Percentiles rank a stretch among this genome's conserved stretches.
phyloP scores from a whole-genome alignment of 2,113 vertebrate species.

The Taxidea taxus region DNA sequence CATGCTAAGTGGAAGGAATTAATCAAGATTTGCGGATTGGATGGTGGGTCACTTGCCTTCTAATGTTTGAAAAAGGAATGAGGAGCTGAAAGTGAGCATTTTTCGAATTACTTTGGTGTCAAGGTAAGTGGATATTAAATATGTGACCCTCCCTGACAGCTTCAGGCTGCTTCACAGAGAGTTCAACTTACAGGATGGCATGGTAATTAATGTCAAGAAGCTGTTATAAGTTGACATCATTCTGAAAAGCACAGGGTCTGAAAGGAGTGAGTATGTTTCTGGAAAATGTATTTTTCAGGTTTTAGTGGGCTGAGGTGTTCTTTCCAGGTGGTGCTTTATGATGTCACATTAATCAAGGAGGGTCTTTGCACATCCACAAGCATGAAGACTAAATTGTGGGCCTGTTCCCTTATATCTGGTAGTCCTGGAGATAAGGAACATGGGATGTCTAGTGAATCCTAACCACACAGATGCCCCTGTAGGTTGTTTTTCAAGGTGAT shows the following conservation, averaged over 20 bases:
- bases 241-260: constrained; percentile 49
- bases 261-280: constrained; percentile 43
- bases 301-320: constrained; percentile 39
- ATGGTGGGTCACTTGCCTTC: constrained; percentile 51
- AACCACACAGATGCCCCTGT: neutral
- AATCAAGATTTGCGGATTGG: constrained; percentile 59
- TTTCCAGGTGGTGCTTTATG: constrained; percentile 38
- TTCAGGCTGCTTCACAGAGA: constrained; percentile 56
- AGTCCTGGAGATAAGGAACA: neutral
- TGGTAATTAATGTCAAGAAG: constrained; percentile 71
- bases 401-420: neutral
- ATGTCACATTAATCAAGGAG: constrained; percentile 17
- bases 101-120: constrained; percentile 52
- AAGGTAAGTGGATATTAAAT: constrained; percentile 69
- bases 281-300: constrained; percentile 50
- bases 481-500: neutral
- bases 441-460: neutral
- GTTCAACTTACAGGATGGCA: constrained; percentile 39
- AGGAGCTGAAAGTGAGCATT: constrained; percentile 47
- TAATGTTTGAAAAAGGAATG: constrained; percentile 51
- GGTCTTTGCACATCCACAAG: neutral
- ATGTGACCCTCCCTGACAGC: constrained; percentile 54
- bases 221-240: constrained; percentile 51
- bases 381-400: neutral
- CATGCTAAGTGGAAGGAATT: constrained; percentile 71